Base-by-base conservation (phyloP, 2,797 vertebrate genomes). In the Buceros bicornis region DNA sequence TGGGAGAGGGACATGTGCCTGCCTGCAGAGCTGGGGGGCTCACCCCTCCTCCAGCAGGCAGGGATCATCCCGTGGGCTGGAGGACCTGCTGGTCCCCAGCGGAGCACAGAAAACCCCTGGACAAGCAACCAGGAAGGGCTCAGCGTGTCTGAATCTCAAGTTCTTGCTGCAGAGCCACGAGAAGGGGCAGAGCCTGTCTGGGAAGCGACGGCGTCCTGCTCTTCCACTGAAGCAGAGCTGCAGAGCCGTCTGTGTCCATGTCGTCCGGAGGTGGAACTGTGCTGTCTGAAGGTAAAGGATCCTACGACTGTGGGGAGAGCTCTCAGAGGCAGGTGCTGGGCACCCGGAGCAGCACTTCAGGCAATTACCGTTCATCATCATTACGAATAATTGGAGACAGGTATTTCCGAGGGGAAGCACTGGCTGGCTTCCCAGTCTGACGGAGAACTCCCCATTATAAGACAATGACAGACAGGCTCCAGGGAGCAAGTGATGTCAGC, bases 191-290 rank as follows among this genome's bases (percentile, higher is more conserved):
- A 22, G 18, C 31, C n/a, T 33, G 26, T 18, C 50, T 48, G 64
- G 13, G 62, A 72, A 60, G 40, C 1, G 8, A 21, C 42, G 7
- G 29, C 9, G 31, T 19, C 24, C 21, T 26, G 42, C 1, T 35
- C 28, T 53, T 22, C 11, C 50, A 12, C 9, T 26, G 15, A 10
- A 26, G 56, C 67, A 57, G 56, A 83, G n/a, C 54, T 25, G 22
- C 1, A 0, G 31, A 48, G 33, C 62, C 5, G 0, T 19, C 11
- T 17, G 7, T 31, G 21, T 47, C 56, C 56, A 53, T 40, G 26
- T 58, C 53, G 42, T 78, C 53, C 54, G 20, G 31, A 10, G 54
- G 16, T 60, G 72, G 72, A 77, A 42, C 33, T 11, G 33, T 16
- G 29, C 57, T 35, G 14, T 10, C 50, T 58, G 57, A 58, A 54